Evolutionary conservation across 2,797 vertebrate species (phyloP).

Genomic region (Myotis pilosus): DNA sequence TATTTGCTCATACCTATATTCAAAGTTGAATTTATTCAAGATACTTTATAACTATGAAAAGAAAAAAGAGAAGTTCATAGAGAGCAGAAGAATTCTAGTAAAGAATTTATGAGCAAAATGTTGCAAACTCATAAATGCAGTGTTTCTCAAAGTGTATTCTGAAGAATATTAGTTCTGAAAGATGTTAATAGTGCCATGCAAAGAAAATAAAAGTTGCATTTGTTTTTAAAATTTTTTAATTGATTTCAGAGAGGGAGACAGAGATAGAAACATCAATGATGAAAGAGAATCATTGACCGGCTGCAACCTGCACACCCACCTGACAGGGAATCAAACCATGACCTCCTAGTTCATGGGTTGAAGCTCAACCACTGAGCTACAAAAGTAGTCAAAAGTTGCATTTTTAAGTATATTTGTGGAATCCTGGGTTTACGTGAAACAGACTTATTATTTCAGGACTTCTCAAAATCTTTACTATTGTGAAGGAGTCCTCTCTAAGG

Average conservation of each 20-base stretch:
- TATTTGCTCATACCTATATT: background rate
- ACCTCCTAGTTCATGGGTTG: too few relatives aligned
- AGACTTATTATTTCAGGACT: background rate
- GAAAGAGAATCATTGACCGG: too few relatives aligned
- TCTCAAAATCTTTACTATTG: background rate
- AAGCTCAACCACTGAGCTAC: too few relatives aligned
- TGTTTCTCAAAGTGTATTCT: constrained; percentile 1
- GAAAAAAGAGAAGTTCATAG: background rate
- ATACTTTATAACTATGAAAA: constrained; percentile 11
- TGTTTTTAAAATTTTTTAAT: background rate
- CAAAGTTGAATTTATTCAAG: constrained; percentile 23
- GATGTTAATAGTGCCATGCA: background rate
- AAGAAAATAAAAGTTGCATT: background rate
- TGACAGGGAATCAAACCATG: too few relatives aligned
- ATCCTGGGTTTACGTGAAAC: background rate
- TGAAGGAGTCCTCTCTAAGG: background rate
- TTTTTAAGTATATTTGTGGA: constrained; percentile 20
- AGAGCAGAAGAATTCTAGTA: background rate
- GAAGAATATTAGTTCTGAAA: background rate
- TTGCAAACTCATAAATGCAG: background rate
- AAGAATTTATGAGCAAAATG: constrained; percentile 30
- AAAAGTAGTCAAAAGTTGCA: background rate
- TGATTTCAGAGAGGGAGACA: too few relatives aligned
- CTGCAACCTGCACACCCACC: too few relatives aligned
- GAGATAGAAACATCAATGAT: too few relatives aligned